Percentiles rank a stretch among this genome's conserved stretches.
Conservation (phyloP, 2,113 vertebrate species). For the Pelusios castaneus region DNA sequence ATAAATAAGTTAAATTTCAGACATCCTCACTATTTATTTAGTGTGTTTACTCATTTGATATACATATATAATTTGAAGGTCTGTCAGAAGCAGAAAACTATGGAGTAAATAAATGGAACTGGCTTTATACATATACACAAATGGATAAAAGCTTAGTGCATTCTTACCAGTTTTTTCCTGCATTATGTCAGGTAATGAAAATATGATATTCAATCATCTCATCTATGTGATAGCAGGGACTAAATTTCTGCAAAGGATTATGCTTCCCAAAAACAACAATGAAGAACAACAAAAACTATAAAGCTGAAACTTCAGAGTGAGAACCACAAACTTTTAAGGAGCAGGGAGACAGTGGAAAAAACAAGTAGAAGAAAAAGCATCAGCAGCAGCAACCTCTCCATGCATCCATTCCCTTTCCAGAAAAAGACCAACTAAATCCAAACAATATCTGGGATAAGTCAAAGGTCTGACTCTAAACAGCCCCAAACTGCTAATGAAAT, state of each 20-base stretch:
- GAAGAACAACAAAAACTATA: not conserved
- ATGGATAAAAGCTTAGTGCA: not conserved
- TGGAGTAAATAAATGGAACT: not conserved
- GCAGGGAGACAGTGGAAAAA: not conserved
- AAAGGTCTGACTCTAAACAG: not conserved
- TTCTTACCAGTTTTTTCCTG: not conserved
- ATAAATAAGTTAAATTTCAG: conserved; percentile 35
- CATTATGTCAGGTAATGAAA: not conserved
- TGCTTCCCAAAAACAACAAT: not conserved
- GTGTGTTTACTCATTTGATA: conserved; percentile 24
- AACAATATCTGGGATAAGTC: not conserved
- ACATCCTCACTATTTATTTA: conserved; percentile 4
- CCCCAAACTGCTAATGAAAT: not conserved
- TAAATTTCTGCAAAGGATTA: not conserved
- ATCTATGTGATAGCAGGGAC: not conserved
- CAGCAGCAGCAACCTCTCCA: not conserved
- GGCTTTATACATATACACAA: not conserved
- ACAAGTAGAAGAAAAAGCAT: not conserved
- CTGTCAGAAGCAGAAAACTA: conserved; percentile 44
- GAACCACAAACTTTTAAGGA: not conserved
- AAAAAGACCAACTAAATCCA: not conserved
- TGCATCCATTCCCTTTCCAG: not conserved
- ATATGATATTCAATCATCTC: not conserved
- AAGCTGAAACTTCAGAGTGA: not conserved
- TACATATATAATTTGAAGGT: conserved; percentile 16